These are phyloP conservation scores for Tragelaphus oryx DNA, from an alignment of 2,797 vertebrate species.

Conservation along the genomic window DNA sequence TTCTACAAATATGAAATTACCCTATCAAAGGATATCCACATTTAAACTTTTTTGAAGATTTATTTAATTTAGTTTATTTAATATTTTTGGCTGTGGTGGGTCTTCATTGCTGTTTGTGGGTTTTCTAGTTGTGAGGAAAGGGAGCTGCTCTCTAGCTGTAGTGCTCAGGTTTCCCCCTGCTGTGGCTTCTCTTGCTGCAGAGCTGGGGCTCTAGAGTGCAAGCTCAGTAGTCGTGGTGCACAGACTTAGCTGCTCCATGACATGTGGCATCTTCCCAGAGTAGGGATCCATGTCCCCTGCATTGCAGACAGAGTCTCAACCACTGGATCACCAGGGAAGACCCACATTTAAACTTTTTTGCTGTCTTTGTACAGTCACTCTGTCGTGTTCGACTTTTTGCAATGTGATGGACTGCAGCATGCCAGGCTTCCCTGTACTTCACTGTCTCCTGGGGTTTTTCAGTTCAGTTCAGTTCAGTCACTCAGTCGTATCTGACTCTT, in stretches of 20 bases:
- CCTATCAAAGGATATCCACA: not conserved
- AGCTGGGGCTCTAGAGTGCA: no score
- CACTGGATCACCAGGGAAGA: not conserved
- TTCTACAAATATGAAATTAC: not conserved
- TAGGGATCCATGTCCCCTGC: not conserved
- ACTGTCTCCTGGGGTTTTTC: not conserved
- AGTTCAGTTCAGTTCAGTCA: no score
- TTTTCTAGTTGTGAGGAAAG: not conserved
- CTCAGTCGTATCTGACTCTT: no score
- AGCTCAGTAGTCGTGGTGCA: not conserved
- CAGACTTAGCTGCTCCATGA: not conserved
- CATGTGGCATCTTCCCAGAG: not conserved
- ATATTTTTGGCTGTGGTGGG: not conserved
- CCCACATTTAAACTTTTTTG: not conserved
- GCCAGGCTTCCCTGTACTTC: not conserved
- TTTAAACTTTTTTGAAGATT: not conserved
- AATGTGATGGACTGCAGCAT: not conserved
- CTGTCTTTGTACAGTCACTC: not conserved
- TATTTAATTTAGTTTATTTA: not conserved
- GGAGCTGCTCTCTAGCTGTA: not conserved
- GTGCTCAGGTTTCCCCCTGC: accelerated
- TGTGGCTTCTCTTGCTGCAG: not conserved
- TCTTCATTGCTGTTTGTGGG: not conserved
- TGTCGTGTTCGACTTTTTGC: accelerated
- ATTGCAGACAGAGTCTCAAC: not conserved